Conservation (phyloP, 1,140 invertebrate species). For the Drosophila kepulauana region DNA sequence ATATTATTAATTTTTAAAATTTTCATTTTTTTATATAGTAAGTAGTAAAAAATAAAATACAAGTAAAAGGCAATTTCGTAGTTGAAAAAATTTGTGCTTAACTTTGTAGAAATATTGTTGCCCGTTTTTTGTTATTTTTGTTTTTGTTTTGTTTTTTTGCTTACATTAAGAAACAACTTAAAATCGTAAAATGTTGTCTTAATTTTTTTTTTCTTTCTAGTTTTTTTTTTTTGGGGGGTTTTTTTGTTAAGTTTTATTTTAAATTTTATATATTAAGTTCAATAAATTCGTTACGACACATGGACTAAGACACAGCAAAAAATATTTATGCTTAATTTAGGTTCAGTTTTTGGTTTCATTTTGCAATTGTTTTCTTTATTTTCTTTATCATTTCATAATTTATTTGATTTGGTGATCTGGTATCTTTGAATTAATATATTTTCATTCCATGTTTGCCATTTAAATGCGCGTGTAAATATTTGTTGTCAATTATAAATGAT, state of each 20-base stretch:
- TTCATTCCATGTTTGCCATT: constrained; percentile 54
- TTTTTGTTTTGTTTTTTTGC: constrained; percentile 31
- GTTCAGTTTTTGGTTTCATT: constrained; percentile 55
- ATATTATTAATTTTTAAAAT: constrained; percentile 58
- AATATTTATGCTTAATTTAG: constrained; percentile 82
- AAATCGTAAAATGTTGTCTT: constrained; percentile 47
- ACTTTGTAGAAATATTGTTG: constrained; percentile 76
- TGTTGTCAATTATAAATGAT: constrained; percentile 66
- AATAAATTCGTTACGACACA: constrained; percentile 83
- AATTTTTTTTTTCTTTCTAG: constrained; percentile 26
- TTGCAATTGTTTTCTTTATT: constrained; percentile 3
- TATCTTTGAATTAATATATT: constrained; percentile 36
- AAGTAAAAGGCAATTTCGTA: constrained; percentile 78
- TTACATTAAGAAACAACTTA: constrained; percentile 52
- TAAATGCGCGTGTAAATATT: constrained; percentile 74
- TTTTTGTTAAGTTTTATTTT: constrained; percentile 33
- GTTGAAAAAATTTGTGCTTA: constrained; percentile 77
- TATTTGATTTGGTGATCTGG: constrained; percentile 25
- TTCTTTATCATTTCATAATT: constrained; percentile 24
- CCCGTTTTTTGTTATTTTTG: constrained; percentile 48
- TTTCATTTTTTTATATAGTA: constrained; percentile 25
- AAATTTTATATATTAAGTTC: constrained; percentile 68
- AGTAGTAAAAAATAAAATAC: constrained; percentile 73
- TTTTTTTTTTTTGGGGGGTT: constrained; percentile 7
- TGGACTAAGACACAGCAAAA: constrained; percentile 83